Base-by-base conservation (phyloP, 2,113 vertebrate species). In the Anas platyrhynchos region DNA sequence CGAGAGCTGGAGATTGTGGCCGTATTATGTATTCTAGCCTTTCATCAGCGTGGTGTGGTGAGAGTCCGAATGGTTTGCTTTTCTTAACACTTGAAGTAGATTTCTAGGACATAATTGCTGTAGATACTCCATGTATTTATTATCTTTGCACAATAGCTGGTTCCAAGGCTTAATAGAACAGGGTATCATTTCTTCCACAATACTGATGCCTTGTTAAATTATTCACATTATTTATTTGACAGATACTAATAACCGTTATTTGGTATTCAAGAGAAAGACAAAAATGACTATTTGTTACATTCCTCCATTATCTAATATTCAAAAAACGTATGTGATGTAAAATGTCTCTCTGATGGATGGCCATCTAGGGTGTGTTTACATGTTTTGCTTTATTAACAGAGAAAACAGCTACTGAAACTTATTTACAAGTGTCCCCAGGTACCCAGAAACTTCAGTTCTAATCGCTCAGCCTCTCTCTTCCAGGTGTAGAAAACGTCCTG, bases 191-290 rank as follows among this genome's bases (percentile, higher is more conserved):
- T 91, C 86, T 95, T 92, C n/a, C 81, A 95, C 73, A 94, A 92
- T 76, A 91, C 54, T 21, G 77, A 84, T 85, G 74, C 50, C 91
- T 91, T 71, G 62, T 83, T 93, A 97, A 95, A 97, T 96, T 91
- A 93, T 93, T 94, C 96, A 89, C 92, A 89, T 95, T 93, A 94
- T 91, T 95, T 96, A 93, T 91, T 62, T 96, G 96, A 93, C 94
- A 94, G 94, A 94, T 95, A 91, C 73, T 93, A 94, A 96, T 97
- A 96, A 88, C 86, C 0, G 1, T 95, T 96, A 96, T 91, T 92
- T 95, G 74, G 62, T 80, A 96, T 93, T 94, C 90, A 86, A 92
- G 93, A 91, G 59, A 88, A 48, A 79, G 83, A 84, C 34, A 94
- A 78, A 97, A 94, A 87, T 83, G 31, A 85, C 81, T 94, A 92